Conservation (phyloP, 2,113 vertebrate species). For the Phalacrocorax aristotelis region DNA sequence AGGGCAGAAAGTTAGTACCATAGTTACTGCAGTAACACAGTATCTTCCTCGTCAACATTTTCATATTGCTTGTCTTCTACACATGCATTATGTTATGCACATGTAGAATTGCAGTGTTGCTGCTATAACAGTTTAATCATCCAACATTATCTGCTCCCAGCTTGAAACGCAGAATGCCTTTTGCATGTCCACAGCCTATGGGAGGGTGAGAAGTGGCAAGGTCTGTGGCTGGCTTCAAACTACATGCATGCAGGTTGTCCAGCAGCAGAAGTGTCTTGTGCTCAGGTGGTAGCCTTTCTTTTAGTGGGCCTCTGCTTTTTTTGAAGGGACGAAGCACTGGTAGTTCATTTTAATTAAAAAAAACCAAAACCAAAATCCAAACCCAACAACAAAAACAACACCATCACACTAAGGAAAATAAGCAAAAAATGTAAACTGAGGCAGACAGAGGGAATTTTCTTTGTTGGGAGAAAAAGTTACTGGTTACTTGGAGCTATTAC, state of each 20-base stretch:
- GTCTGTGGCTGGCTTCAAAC: neutral
- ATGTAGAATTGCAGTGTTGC: accelerated
- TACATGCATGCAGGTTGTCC: neutral
- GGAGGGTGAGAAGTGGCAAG: neutral
- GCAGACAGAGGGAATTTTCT: neutral
- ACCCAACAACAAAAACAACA: neutral
- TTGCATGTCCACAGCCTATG: no score
- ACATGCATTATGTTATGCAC: accelerated
- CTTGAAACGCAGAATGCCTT: neutral
- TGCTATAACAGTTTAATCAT: neutral
- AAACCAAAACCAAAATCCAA: neutral
- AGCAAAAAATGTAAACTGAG: neutral
- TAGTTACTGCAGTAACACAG: no score
- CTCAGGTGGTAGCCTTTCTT: neutral
- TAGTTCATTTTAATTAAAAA: neutral
- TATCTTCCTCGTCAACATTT: accelerated
- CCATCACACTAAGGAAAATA: neutral
- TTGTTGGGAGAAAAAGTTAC: neutral
- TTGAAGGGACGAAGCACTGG: neutral
- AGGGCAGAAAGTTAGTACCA: neutral
- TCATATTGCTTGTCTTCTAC: neutral
- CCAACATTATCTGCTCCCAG: neutral
- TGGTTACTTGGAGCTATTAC: neutral
- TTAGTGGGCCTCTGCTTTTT: neutral
- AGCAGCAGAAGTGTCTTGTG: neutral